phyloP scores from a whole-genome alignment of 2,888 invertebrate species.

The Falcaria lacertinaria region DNA sequence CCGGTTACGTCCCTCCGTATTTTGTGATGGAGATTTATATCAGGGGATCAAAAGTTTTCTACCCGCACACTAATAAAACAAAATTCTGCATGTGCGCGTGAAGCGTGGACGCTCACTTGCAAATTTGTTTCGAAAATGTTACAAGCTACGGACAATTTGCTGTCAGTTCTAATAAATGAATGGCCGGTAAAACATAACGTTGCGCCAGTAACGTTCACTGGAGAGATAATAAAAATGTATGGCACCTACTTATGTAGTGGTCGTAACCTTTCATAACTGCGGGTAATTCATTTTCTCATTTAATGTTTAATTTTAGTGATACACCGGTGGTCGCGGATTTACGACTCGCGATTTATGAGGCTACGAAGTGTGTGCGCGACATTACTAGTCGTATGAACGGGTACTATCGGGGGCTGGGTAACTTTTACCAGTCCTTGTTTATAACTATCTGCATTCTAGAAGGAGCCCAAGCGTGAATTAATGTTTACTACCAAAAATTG shows the following conservation, averaged over 20 bases:
- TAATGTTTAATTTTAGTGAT: slow-evolving; percentile 63
- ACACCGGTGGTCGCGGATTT: slow-evolving; percentile 38
- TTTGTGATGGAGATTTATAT: slow-evolving; percentile 80
- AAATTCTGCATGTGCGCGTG: slow-evolving; percentile 31
- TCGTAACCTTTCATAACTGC: slow-evolving; percentile 47
- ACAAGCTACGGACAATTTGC: slow-evolving; percentile 50
- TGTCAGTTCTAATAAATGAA: slow-evolving; percentile 59
- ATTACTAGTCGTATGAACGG: slow-evolving; percentile 28
- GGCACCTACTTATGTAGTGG: slow-evolving; percentile 44
- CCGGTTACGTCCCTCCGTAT: slow-evolving; percentile 77
- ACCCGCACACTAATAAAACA: slow-evolving; percentile 49
- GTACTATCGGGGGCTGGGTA: slow-evolving; percentile 3
- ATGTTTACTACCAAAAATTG: no score
- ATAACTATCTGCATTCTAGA: slow-evolving; percentile 35
- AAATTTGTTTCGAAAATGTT: slow-evolving; percentile 45
- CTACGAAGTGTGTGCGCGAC: slow-evolving; percentile 48
- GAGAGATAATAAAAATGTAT: slow-evolving; percentile 51
- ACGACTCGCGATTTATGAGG: slow-evolving; percentile 46
- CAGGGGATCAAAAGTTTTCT: slow-evolving; percentile 77
- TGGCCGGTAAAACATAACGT: slow-evolving; percentile 35
- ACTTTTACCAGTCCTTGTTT: slow-evolving; percentile 35
- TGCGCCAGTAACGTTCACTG: slow-evolving; percentile 33
- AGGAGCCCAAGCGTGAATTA: slow-evolving; percentile 30
- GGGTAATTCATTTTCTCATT: slow-evolving; percentile 60
- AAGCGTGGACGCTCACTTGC: slow-evolving; percentile 35